These are phyloP conservation scores for Aspidiotus rigidus DNA, from an alignment of 2,888 invertebrate species.

Conservation along the genomic window DNA sequence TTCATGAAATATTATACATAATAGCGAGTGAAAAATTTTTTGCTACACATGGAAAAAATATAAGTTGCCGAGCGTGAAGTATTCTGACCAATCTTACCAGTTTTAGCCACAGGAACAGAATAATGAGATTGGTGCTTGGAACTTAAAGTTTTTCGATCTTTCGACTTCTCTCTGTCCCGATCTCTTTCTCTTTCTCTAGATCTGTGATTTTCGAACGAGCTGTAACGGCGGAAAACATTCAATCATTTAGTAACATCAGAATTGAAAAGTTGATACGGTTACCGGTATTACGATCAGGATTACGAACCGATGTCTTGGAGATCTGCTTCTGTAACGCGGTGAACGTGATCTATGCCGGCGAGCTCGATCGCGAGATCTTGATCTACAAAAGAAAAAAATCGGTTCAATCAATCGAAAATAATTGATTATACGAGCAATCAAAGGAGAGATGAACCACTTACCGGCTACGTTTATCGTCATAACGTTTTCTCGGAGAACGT, in stretches of 20 bases:
- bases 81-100: constrained; percentile 5
- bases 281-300: not conserved
- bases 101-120: constrained; percentile 15
- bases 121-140: not conserved
- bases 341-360: constrained; percentile 28
- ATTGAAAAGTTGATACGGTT: not conserved
- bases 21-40: not conserved
- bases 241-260: not conserved
- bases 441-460: not conserved
- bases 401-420: not conserved
- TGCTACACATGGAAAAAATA: too few relatives aligned
- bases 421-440: not conserved
- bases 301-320: constrained; percentile 23
- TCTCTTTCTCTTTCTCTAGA: constrained; percentile 30
- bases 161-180: constrained; percentile 33
- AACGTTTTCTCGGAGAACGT: constrained; percentile 37
- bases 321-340: constrained; percentile 35
- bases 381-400: constrained; percentile 18
- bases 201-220: constrained; percentile 21
- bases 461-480: constrained; percentile 21
- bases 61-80: too few relatives aligned
- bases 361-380: constrained; percentile 31
- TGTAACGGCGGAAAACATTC: not conserved
- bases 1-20: not conserved
- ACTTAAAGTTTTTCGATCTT: not conserved